These are phyloP conservation scores for Heteractis magnifica DNA, from an alignment of 92 coral and sea anemone genomes.

Conservation along the genomic window DNA sequence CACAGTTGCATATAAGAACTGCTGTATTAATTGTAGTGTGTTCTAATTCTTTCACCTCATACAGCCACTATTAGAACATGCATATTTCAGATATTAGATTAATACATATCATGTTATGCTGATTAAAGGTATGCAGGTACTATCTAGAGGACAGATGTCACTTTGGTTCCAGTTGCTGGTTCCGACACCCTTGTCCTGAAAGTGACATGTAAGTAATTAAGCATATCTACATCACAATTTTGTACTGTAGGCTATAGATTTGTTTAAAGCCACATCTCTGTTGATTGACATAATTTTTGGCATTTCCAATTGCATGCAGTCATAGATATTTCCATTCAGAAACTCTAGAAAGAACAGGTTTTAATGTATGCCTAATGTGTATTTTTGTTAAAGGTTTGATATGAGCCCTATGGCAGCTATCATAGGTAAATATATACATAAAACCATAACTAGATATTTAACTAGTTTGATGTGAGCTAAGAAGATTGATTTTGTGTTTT, in stretches of 20 bases:
- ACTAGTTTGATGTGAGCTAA: background rate
- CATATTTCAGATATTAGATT: background rate
- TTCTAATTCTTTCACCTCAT: no score
- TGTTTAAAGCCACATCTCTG: no score
- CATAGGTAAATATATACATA: conserved; percentile 25
- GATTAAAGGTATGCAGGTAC: conserved; percentile 74
- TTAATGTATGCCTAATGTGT: background rate
- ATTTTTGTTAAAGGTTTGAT: conserved; percentile 30
- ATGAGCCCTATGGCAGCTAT: conserved; percentile 58
- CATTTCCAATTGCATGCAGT: no score
- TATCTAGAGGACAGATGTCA: conserved; percentile 82
- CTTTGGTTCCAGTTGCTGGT: conserved; percentile 95
- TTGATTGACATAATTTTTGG: no score
- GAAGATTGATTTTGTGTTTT: no score
- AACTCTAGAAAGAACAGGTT: no score
- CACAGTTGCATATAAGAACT: no score
- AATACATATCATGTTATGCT: background rate
- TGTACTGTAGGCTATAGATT: no score
- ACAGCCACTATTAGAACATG: no score
- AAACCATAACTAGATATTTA: background rate
- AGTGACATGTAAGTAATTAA: conserved; percentile 19
- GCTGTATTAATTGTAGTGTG: no score
- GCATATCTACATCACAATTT: background rate
- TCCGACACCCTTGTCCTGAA: conserved; percentile 66
- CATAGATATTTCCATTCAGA: no score